Evolutionary conservation across 2,113 vertebrate species (phyloP).

Genomic region (Thamnophis sirtalis): DNA sequence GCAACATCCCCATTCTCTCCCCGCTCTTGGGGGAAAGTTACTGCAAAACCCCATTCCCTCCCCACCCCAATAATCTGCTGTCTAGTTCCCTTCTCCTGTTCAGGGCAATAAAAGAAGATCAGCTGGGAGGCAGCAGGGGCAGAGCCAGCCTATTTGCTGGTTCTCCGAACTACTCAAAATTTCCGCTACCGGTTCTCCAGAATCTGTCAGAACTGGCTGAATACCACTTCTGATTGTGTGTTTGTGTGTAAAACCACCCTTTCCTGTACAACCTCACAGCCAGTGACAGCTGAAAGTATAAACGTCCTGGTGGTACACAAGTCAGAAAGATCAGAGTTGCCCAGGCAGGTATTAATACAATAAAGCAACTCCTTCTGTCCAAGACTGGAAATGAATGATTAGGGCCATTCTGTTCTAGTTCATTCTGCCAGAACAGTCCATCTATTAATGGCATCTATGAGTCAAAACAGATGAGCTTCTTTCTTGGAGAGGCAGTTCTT

Average conservation of each 20-base stretch:
- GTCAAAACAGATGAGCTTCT: slow-evolving; percentile 40
- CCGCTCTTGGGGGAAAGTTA: no score
- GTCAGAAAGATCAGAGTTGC: slow-evolving; percentile 20
- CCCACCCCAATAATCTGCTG: no score
- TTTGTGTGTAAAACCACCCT: neutral
- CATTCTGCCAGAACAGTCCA: slow-evolving; percentile 58
- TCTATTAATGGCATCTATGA: slow-evolving; percentile 51
- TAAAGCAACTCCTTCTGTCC: slow-evolving; percentile 43
- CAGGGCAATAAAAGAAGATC: no score
- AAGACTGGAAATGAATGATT: slow-evolving; percentile 65
- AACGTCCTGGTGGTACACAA: slow-evolving; percentile 1
- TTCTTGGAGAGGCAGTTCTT: neutral
- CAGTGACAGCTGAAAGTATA: slow-evolving; percentile 43
- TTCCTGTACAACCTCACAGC: slow-evolving; percentile 17
- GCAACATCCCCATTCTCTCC: no score
- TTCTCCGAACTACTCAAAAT: no score
- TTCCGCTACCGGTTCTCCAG: no score
- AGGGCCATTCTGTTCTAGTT: slow-evolving; percentile 55
- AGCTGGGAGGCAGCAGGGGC: no score
- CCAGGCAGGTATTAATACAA: slow-evolving; percentile 28
- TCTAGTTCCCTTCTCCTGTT: no score
- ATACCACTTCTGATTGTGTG: no score
- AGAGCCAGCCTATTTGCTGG: no score
- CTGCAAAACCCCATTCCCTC: no score
- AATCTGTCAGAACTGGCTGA: no score